Percentiles rank a stretch among this genome's conserved stretches.
Conservation (phyloP, 2,888 invertebrate species). For the Seira ritae region DNA sequence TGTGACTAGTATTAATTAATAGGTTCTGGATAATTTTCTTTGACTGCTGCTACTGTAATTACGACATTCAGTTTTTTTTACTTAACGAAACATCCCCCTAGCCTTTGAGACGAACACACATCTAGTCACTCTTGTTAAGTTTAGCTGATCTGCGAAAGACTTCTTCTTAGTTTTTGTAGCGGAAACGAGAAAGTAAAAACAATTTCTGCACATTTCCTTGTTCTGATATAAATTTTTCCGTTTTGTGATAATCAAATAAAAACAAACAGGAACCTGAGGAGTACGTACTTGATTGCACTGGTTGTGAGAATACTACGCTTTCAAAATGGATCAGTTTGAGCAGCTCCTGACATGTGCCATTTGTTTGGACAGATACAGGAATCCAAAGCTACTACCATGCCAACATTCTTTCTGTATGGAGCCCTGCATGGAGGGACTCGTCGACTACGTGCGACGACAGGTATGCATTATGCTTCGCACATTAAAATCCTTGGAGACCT, state of each 20-base stretch:
- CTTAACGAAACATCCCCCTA: not conserved
- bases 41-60: not conserved
- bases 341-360: conserved; percentile 98
- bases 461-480: conserved; percentile 78
- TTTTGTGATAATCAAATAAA: conserved; percentile 32
- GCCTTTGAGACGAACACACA: not conserved
- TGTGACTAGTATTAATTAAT: not conserved
- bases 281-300: too few species aligned
- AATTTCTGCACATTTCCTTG: not conserved
- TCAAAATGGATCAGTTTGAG: conserved; percentile 94
- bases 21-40: not conserved
- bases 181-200: conserved; percentile 1
- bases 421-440: conserved; percentile 97
- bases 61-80: not conserved
- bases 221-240: conserved; percentile 18
- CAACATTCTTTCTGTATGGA: conserved; percentile 99
- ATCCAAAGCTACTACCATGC: conserved; percentile 98
- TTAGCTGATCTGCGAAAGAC: conserved; percentile 13
- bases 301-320: not conserved
- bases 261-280: too few species aligned
- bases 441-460: conserved; percentile 95
- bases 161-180: conserved; percentile 35
- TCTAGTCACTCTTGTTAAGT: not conserved
- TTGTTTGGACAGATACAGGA: conserved; percentile 94
- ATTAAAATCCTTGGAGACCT: too few species aligned